Conservation (phyloP, 1,140 invertebrate species). For the Paracyclopina nana region DNA sequence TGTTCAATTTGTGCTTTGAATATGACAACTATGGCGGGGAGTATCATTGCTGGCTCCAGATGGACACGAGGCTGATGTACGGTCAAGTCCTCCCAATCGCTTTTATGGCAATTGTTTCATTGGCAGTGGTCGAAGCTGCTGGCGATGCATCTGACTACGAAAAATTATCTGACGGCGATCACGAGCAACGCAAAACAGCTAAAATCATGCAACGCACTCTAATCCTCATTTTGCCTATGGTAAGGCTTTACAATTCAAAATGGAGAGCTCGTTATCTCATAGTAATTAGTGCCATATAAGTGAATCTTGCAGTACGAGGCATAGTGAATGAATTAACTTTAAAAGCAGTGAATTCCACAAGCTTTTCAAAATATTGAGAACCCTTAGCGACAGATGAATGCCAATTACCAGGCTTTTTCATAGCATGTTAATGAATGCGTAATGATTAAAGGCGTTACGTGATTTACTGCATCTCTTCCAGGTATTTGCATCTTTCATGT, state of each 20-base stretch:
- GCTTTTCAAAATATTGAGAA: too few relatives aligned
- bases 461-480: too few relatives aligned
- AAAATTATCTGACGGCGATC: constrained; percentile 19
- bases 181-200: constrained; percentile 17
- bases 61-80: constrained; percentile 22
- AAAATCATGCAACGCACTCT: constrained; percentile 24
- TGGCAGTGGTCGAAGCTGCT: constrained; percentile 24
- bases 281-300: too few relatives aligned
- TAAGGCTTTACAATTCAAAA: too few relatives aligned
- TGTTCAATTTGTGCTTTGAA: constrained; percentile 23
- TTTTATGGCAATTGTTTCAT: constrained; percentile 21
- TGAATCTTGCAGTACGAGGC: too few relatives aligned
- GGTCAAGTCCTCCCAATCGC: constrained; percentile 22
- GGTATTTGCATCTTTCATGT: constrained; percentile 22
- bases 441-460: too few relatives aligned
- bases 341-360: too few relatives aligned
- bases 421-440: too few relatives aligned
- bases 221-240: constrained; percentile 19
- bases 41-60: constrained; percentile 25
- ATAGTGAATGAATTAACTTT: too few relatives aligned
- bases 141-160: constrained; percentile 23
- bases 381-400: too few relatives aligned
- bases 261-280: too few relatives aligned
- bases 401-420: too few relatives aligned
- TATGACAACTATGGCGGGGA: constrained; percentile 23